Base-by-base conservation (phyloP, 2,797 vertebrate genomes). In the Diceros bicornis region DNA sequence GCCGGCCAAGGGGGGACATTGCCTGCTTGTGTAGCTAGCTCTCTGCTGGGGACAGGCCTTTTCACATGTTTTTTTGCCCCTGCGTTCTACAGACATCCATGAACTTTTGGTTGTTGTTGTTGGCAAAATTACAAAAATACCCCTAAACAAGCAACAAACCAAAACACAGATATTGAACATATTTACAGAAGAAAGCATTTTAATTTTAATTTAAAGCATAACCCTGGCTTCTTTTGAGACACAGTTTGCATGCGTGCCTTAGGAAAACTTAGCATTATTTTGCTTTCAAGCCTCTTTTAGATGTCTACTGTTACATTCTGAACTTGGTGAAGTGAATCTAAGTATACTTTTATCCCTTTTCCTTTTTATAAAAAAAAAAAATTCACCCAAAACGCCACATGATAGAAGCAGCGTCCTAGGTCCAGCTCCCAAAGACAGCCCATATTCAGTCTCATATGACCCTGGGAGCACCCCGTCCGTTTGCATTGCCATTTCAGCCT, bases 21-120 rank as follows among this genome's bases (percentile, higher is more conserved):
- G 27, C 27, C n/a, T 34, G 59, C 34, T 21, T 7, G 5, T 61
- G 29, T 4, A 1, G 29, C 12, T 34, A 11, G 41, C 85, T 68
- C 20, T 0, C 41, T 6, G 47, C 55, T 5, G 41, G n/a, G 8
- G 21, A 79, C 44, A 0, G 20, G 57, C 41, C 16, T 25, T 8
- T 25, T 32, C 66, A 4, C 2, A 0, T 4, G 62, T 68, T 3
- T 68, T 3, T 91, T 47, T 47, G 47, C 55, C 89, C 25, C 32
- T 23, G 21, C 20, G 1, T 62, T 79, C 66, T 55, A 1, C 41
- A 91, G 71, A 83, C 57, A 61, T 55, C 16, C 44, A 7, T 29
- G n/a, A 57, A 69, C 92, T 85, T 78, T 55, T 74, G 68, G 29
- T 52, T 41, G 23, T 32, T 23, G 25, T 89, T 84, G 64, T 96